Conservation (phyloP, 2,888 invertebrate species). For the Sphaerophoria taeniata region DNA sequence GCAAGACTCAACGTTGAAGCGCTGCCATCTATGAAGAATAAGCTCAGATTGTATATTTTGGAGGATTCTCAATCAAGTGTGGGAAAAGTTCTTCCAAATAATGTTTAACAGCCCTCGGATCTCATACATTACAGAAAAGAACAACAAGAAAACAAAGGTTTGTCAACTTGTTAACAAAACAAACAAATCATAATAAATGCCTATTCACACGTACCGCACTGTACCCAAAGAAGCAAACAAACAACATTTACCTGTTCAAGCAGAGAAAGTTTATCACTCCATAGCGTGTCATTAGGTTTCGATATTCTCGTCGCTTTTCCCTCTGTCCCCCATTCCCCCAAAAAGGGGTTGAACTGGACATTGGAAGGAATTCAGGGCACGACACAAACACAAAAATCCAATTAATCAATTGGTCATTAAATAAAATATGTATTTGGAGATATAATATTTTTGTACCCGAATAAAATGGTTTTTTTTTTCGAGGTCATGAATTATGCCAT, state of each 20-base stretch:
- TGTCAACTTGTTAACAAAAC: not conserved
- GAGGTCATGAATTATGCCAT: slow-evolving; percentile 51
- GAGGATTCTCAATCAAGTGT: no score
- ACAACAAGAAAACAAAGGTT: not conserved
- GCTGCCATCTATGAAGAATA: no score
- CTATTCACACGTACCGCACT: not conserved
- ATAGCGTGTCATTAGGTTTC: slow-evolving; percentile 45
- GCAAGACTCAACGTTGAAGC: no score
- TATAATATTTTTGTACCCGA: slow-evolving; percentile 18
- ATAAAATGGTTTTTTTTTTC: not conserved
- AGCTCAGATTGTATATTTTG: no score
- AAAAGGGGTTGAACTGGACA: slow-evolving; percentile 11
- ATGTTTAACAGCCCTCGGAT: no score
- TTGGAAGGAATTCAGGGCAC: slow-evolving; percentile 37
- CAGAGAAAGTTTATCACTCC: slow-evolving; percentile 19
- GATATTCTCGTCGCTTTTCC: not conserved
- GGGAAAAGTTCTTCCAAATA: no score
- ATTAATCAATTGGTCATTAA: slow-evolving; percentile 66
- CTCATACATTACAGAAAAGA: no score
- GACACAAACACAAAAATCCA: slow-evolving; percentile 46
- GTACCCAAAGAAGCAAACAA: not conserved
- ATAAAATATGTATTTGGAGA: not conserved
- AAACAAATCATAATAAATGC: not conserved
- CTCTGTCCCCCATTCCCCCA: not conserved
- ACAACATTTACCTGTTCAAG: slow-evolving; percentile 34